Percentiles rank a stretch among this genome's conserved stretches.
phyloP scores from a whole-genome alignment of 2,113 vertebrate species.

The Miniopterus natalensis region DNA sequence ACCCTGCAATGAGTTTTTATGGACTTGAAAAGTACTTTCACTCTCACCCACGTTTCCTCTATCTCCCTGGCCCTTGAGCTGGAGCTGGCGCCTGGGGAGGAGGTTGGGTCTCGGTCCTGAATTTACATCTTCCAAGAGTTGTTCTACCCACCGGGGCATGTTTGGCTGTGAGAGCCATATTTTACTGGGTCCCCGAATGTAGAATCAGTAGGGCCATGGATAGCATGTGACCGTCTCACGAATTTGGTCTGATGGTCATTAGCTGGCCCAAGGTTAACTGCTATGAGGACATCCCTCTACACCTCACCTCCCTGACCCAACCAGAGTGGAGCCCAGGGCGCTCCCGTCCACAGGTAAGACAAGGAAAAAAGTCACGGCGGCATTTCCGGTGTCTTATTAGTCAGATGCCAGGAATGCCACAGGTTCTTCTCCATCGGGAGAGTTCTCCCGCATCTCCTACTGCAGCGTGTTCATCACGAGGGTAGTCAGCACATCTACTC shows the following conservation, averaged over 20 bases:
- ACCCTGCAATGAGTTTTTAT: not conserved
- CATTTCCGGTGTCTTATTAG: not conserved
- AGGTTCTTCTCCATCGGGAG: not conserved
- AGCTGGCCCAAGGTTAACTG: not conserved
- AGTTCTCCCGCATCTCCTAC: not conserved
- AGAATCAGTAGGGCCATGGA: not conserved
- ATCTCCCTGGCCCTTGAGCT: not conserved
- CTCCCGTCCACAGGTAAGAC: too few species aligned
- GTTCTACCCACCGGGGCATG: not conserved
- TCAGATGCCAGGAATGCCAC: not conserved
- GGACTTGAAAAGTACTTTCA: not conserved
- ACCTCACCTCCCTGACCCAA: not conserved
- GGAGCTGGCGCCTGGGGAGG: fast-evolving
- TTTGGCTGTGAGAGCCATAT: not conserved
- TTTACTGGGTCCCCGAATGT: not conserved
- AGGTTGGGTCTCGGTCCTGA: not conserved
- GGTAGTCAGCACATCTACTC: not conserved
- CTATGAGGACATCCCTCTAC: not conserved
- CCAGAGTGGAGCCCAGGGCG: not conserved
- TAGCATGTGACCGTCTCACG: not conserved
- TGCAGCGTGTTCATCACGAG: not conserved
- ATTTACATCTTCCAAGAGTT: not conserved
- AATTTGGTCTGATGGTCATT: not conserved
- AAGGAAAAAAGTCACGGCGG: not conserved
- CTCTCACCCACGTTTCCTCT: not conserved